Percentiles rank a stretch among this genome's conserved stretches.
phyloP scores from a whole-genome alignment of 1,140 invertebrate species.

The Caenorhabditis inopinata region DNA sequence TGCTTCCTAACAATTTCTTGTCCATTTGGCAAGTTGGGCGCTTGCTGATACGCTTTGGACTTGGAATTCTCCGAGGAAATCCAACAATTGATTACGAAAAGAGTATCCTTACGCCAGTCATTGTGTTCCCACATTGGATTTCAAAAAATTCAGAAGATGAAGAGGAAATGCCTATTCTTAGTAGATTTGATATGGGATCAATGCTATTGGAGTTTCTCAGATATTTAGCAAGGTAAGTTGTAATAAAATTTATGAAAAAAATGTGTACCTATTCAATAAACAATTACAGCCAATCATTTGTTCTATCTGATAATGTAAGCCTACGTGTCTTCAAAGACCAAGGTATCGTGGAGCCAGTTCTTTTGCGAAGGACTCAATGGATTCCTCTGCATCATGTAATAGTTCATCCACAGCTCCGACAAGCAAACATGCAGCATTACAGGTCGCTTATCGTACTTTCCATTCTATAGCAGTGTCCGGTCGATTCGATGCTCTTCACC shows the following conservation, averaged over 20 bases:
- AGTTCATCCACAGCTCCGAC: not conserved
- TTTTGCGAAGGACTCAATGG: not conserved
- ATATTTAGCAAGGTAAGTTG: slow-evolving; percentile 31
- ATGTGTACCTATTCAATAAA: not conserved
- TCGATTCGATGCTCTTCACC: slow-evolving; percentile 37
- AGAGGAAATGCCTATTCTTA: not conserved
- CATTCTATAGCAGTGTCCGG: slow-evolving; percentile 34
- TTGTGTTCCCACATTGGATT: not conserved
- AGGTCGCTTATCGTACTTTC: slow-evolving; percentile 40
- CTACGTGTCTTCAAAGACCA: not conserved
- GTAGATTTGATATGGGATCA: not conserved
- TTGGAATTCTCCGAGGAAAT: slow-evolving; percentile 9
- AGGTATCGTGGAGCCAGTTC: not conserved
- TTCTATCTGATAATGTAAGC: not conserved
- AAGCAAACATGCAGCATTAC: not conserved
- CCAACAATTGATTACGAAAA: not conserved
- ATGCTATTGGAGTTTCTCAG: slow-evolving; percentile 30
- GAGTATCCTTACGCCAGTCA: not conserved
- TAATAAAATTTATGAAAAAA: not conserved
- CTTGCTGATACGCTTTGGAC: slow-evolving; percentile 10
- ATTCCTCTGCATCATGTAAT: not conserved
- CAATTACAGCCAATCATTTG: slow-evolving; percentile 35
- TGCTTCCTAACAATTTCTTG: not conserved
- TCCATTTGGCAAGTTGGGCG: slow-evolving; percentile 23
- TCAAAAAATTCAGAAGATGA: not conserved